phyloP scores from a whole-genome alignment of 1,140 invertebrate genomes.

The Ericerus pela region DNA sequence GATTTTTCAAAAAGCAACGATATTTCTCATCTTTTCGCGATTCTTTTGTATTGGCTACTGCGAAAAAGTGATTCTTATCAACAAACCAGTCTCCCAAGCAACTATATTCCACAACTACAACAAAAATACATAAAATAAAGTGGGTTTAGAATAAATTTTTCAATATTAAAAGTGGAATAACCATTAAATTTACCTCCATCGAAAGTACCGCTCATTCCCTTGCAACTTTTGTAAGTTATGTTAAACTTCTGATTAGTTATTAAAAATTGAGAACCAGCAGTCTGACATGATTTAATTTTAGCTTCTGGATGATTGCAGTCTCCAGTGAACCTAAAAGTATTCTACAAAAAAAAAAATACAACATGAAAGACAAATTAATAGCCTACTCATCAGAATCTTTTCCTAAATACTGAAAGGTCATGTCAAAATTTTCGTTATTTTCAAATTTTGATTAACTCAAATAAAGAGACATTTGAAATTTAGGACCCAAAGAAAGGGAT shows the following conservation, averaged over 20 bases:
- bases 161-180: background rate
- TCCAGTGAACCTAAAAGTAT: conserved; percentile 75
- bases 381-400: too few species aligned
- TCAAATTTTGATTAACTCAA: too few species aligned
- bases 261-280: conserved; percentile 84
- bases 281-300: conserved; percentile 84
- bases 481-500: too few species aligned
- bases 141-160: background rate
- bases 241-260: conserved; percentile 96
- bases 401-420: too few species aligned
- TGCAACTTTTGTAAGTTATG: conserved; percentile 81
- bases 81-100: conserved; percentile 92
- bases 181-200: conserved; percentile 48
- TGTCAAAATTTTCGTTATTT: too few species aligned
- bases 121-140: conserved; percentile 18
- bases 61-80: conserved; percentile 88
- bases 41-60: conserved; percentile 85
- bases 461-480: too few species aligned
- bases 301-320: conserved; percentile 77
- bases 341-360: conserved; percentile 37
- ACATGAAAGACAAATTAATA: too few species aligned
- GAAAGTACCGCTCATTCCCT: conserved; percentile 68
- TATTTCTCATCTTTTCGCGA: conserved; percentile 87
- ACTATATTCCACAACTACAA: conserved; percentile 71
- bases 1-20: conserved; percentile 81